These are phyloP conservation scores for Manacus vitellinus DNA, from an alignment of 2,113 vertebrate species.

Conservation along the genomic window DNA sequence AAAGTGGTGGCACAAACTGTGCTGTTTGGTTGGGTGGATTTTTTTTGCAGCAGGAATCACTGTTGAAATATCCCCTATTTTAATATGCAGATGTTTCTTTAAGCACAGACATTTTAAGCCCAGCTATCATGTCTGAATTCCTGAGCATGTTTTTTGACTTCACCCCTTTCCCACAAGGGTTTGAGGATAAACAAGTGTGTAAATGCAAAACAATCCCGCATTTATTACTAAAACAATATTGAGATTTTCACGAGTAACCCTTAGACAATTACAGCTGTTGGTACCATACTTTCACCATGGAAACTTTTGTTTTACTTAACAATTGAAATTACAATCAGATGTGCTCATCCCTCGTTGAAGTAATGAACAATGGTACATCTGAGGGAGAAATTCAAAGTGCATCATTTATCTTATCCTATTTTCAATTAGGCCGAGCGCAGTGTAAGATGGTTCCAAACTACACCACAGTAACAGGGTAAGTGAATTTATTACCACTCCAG, in stretches of 20 bases:
- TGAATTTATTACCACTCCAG: slow-evolving; percentile 81
- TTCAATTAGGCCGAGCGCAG: slow-evolving; percentile 79
- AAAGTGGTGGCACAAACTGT: neutral
- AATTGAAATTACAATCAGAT: slow-evolving; percentile 79
- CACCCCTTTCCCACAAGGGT: neutral
- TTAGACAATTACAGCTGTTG: slow-evolving; percentile 68
- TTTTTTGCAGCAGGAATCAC: neutral
- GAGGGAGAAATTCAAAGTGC: slow-evolving; percentile 77
- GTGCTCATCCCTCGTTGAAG: slow-evolving; percentile 72
- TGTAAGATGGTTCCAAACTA: slow-evolving; percentile 76
- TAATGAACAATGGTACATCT: slow-evolving; percentile 79
- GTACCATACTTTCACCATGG: slow-evolving; percentile 71
- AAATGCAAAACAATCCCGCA: slow-evolving; percentile 61
- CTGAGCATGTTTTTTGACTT: slow-evolving; percentile 18
- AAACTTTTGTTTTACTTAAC: slow-evolving; percentile 75
- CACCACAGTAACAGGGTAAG: slow-evolving; percentile 75
- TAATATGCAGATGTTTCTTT: neutral
- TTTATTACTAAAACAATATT: slow-evolving; percentile 58
- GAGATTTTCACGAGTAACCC: slow-evolving; percentile 66
- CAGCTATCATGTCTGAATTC: neutral
- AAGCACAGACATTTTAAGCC: neutral
- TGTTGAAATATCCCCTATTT: neutral
- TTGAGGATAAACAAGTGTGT: slow-evolving; percentile 55
- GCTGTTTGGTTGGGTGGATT: neutral
- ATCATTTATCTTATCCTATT: slow-evolving; percentile 82